These are phyloP conservation scores for Pseudoatta argentina DNA, from an alignment of 1,140 invertebrate genomes.

Conservation along the genomic window DNA sequence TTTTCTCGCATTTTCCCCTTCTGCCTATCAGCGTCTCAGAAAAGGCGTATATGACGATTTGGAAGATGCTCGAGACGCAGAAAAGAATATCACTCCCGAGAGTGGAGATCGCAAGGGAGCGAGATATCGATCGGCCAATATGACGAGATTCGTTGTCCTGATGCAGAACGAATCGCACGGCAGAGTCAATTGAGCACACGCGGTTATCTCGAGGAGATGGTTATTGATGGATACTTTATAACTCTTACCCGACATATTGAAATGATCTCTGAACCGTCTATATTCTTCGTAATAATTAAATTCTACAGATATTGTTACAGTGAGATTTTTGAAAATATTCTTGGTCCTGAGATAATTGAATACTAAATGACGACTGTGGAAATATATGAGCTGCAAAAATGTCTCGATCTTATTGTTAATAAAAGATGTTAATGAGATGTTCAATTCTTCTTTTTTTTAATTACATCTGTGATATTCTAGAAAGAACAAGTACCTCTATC, in stretches of 20 bases:
- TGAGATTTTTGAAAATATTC: not conserved
- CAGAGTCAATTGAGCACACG: slow-evolving; percentile 20
- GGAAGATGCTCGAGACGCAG: slow-evolving; percentile 9
- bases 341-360: not conserved
- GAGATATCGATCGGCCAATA: slow-evolving; percentile 40
- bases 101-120: not conserved
- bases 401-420: not conserved
- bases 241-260: not conserved
- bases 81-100: slow-evolving; percentile 43
- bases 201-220: slow-evolving; percentile 51
- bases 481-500: not conserved
- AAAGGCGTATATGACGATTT: slow-evolving; percentile 6
- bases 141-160: not conserved
- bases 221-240: slow-evolving; percentile 42
- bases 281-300: slow-evolving; percentile 29
- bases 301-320: not conserved
- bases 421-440: not conserved
- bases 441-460: not conserved
- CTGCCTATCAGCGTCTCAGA: not conserved
- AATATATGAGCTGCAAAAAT: not conserved
- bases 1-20: not conserved
- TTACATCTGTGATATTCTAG: not conserved
- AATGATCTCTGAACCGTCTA: not conserved
- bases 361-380: not conserved
- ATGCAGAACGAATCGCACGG: slow-evolving; percentile 22